These are phyloP conservation scores for Bellardia bayeri DNA, from an alignment of 2,888 invertebrate species.

Conservation along the genomic window DNA sequence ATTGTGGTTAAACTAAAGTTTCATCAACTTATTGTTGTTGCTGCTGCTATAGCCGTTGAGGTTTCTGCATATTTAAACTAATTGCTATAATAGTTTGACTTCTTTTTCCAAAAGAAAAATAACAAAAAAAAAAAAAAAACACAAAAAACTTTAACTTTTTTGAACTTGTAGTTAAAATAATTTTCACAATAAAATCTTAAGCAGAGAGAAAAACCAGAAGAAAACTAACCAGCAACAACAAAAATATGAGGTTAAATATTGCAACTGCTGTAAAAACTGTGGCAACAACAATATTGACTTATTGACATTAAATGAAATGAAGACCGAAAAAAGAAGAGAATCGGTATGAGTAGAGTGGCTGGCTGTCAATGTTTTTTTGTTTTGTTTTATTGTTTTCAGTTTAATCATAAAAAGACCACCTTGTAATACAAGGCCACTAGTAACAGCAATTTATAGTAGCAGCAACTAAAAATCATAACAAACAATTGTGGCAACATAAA, in stretches of 20 bases:
- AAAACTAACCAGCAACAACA: constrained; percentile 19
- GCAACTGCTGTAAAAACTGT: constrained; percentile 5
- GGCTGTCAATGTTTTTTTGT: neutral
- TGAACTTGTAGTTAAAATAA: constrained; percentile 55
- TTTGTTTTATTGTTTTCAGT: constrained; percentile 2
- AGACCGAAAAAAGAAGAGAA: neutral
- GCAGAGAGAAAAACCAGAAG: neutral
- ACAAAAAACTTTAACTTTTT: constrained; percentile 46
- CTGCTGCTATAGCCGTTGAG: constrained; percentile 42
- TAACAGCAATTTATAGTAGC: constrained; percentile 12
- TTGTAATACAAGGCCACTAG: constrained; percentile 66
- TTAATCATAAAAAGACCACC: constrained; percentile 70
- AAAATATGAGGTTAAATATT: constrained; percentile 15
- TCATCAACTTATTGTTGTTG: constrained; percentile 40
- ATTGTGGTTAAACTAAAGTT: constrained; percentile 51
- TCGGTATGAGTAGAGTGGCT: neutral
- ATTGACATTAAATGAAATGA: constrained; percentile 6
- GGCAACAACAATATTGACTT: constrained; percentile 29
- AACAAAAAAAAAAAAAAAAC: neutral
- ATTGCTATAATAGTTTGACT: constrained; percentile 61
- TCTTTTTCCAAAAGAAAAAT: constrained; percentile 28
- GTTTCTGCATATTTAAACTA: constrained; percentile 63
- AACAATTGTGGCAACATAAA: constrained; percentile 54
- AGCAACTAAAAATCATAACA: constrained; percentile 51
- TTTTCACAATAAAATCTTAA: constrained; percentile 43